A percentile compares a stretch with the other conserved stretches of the same genome.
Evolutionary conservation across 1,140 invertebrate species (phyloP).

Genomic region (Coptotermes formosanus): DNA sequence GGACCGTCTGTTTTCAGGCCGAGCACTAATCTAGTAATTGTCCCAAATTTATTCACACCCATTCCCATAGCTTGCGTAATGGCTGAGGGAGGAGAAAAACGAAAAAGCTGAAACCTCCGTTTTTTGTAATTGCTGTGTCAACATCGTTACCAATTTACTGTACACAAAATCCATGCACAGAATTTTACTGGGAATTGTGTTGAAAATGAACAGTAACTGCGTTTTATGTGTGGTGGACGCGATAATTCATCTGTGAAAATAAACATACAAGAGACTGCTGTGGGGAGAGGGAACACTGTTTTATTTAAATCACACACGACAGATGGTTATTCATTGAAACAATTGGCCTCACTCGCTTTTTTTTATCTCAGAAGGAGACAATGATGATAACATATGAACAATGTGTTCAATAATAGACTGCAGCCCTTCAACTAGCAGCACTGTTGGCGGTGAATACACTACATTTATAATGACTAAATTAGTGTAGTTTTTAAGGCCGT

Average conservation of each 20-base stretch:
- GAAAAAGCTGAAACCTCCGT: background rate
- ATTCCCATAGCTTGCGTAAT: background rate
- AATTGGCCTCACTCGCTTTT: background rate
- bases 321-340: background rate
- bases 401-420: background rate
- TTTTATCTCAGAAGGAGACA: background rate
- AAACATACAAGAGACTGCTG: background rate
- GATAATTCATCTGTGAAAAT: conserved; percentile 5
- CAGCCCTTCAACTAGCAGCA: too few relatives aligned
- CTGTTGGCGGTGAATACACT: too few relatives aligned
- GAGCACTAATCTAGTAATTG: background rate
- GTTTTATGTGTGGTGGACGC: background rate
- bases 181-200: background rate
- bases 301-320: conserved; percentile 2
- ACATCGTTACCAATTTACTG: background rate
- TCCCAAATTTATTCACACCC: background rate
- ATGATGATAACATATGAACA: background rate
- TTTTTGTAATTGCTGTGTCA: background rate
- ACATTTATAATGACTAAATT: too few relatives aligned
- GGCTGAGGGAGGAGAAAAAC: background rate
- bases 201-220: background rate
- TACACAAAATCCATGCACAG: background rate
- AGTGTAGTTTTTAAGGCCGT: too few relatives aligned
- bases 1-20: background rate
- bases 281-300: background rate